Conservation (phyloP, 2,888 invertebrate species). For the Maniola hyperantus region DNA sequence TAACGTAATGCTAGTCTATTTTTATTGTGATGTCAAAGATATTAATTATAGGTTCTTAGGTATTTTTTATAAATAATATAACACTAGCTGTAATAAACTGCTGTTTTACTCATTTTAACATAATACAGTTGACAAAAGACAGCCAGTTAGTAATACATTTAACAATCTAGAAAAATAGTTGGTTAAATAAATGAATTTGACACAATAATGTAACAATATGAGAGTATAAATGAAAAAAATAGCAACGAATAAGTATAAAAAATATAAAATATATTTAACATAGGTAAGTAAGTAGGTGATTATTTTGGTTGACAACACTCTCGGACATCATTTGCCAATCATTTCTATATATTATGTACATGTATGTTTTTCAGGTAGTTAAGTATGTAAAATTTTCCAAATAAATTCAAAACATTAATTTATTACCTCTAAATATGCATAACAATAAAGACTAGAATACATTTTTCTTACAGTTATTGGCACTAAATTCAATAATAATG, state of each 20-base stretch:
- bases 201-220: slow-evolving; percentile 7
- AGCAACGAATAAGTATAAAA: slow-evolving; percentile 35
- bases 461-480: slow-evolving; percentile 82
- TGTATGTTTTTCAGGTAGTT: slow-evolving; percentile 32
- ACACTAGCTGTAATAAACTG: slow-evolving; percentile 11
- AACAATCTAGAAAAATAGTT: not conserved
- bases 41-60: not conserved
- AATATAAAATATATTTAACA: slow-evolving; percentile 43
- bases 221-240: slow-evolving; percentile 14
- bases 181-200: slow-evolving; percentile 1
- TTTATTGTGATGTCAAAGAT: slow-evolving; percentile 27
- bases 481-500: slow-evolving; percentile 79
- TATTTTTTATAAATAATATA: not conserved
- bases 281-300: slow-evolving; percentile 39
- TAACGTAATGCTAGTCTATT: slow-evolving; percentile 18
- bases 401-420: slow-evolving; percentile 77
- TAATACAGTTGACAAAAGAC: slow-evolving; percentile 13
- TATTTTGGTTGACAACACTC: slow-evolving; percentile 59
- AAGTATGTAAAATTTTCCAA: slow-evolving; percentile 58
- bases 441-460: slow-evolving; percentile 84
- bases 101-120: slow-evolving; percentile 4
- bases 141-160: not conserved
- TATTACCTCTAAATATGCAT: slow-evolving; percentile 77
- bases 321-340: slow-evolving; percentile 72
- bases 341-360: slow-evolving; percentile 52